These are phyloP conservation scores for Urosaurus nigricauda DNA, from an alignment of 2,797 vertebrate genomes.

Conservation along the genomic window DNA sequence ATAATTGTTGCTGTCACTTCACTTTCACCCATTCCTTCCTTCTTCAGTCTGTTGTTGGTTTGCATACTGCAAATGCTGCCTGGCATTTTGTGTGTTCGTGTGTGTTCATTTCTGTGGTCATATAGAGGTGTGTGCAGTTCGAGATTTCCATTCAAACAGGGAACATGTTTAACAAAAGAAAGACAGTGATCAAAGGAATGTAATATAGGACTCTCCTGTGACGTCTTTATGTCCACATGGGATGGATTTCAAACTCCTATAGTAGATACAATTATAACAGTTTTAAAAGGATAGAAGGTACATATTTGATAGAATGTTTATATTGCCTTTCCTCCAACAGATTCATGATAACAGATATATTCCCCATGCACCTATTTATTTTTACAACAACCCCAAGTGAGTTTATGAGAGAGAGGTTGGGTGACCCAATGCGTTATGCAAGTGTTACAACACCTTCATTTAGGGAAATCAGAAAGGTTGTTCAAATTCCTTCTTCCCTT, in stretches of 20 bases:
- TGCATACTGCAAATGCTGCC: constrained; percentile 21
- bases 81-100: not conserved
- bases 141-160: not conserved
- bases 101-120: not conserved
- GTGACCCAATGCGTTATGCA: not conserved
- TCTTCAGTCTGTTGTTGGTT: constrained; percentile 54
- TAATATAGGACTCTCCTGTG: not conserved
- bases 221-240: not conserved
- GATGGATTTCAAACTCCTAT: not conserved
- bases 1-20: constrained; percentile 45
- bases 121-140: not conserved
- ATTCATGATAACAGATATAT: too few species aligned
- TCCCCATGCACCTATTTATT: not conserved
- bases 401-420: not conserved
- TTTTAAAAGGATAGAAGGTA: not conserved
- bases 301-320: not conserved
- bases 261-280: not conserved
- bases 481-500: not conserved
- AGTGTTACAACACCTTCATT: not conserved
- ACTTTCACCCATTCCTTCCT: constrained; percentile 25
- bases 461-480: not conserved
- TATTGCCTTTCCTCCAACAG: not conserved
- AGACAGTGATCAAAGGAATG: not conserved
- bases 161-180: not conserved
- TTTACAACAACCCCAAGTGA: not conserved